phyloP scores from a whole-genome alignment of 2,113 vertebrate species.

The Chamaetylas fuelleborni region DNA sequence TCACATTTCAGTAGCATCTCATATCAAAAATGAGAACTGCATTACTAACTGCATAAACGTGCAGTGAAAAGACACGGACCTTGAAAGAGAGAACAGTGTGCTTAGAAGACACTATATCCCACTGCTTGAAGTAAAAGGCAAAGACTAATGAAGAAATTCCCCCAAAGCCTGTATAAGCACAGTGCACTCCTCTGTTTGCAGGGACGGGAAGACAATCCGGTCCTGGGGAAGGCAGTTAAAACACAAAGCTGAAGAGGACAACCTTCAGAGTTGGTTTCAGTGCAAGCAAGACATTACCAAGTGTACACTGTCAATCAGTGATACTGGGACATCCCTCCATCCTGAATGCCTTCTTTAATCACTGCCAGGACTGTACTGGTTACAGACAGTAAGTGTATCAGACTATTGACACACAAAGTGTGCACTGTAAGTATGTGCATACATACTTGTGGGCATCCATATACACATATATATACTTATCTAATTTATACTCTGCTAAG shows the following conservation, averaged over 20 bases:
- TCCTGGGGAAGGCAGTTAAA: not conserved
- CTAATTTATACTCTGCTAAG: not conserved
- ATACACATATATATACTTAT: not conserved
- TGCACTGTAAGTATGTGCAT: rapidly evolving
- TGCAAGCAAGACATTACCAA: not conserved
- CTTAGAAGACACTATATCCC: not conserved
- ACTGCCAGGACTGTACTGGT: not conserved
- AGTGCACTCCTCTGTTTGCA: not conserved
- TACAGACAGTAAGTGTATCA: not conserved
- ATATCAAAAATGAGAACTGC: not conserved
- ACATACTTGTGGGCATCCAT: not conserved
- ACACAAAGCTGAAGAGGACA: not conserved
- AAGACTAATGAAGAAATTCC: not conserved
- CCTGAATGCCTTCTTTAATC: not conserved
- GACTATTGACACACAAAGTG: not conserved
- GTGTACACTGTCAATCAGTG: not conserved
- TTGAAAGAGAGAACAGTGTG: not conserved
- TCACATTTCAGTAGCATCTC: not conserved
- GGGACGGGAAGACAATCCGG: not conserved
- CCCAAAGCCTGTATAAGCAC: not conserved
- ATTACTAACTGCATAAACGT: not conserved
- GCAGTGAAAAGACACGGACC: not conserved
- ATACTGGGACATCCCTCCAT: not conserved
- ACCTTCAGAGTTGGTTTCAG: not conserved
- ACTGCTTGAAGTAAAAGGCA: not conserved